A percentile compares a stretch with the other conserved stretches of the same genome.
These are phyloP conservation scores for Hemitrygon akajei DNA, from an alignment of 2,797 vertebrate species.

Conservation along the genomic window DNA sequence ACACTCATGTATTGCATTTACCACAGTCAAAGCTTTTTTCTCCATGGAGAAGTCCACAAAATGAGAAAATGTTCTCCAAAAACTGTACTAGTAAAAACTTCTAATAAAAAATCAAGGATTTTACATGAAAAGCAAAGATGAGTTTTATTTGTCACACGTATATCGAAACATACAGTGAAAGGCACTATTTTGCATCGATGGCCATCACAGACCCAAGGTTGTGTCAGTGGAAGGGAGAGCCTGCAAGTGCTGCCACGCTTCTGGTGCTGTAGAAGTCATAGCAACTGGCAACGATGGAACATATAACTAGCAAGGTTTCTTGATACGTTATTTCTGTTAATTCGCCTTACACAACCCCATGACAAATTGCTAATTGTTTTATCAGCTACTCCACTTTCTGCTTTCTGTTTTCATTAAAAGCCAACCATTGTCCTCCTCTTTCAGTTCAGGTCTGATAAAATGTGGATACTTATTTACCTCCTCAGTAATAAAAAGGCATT, in stretches of 20 bases:
- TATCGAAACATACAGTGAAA: too few relatives aligned
- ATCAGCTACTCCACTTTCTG: background rate
- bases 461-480: background rate
- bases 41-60: too few relatives aligned
- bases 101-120: background rate
- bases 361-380: background rate
- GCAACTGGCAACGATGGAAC: background rate
- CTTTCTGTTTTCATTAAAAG: background rate
- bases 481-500: background rate
- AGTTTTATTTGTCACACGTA: too few relatives aligned
- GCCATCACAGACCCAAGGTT: too few relatives aligned
- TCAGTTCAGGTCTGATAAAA: too few relatives aligned
- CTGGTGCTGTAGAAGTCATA: too few relatives aligned
- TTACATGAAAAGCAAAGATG: background rate
- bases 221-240: too few relatives aligned
- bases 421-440: background rate
- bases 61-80: background rate
- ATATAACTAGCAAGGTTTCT: background rate
- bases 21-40: background rate
- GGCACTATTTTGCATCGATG: too few relatives aligned
- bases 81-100: too few relatives aligned
- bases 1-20: background rate
- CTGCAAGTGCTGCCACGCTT: too few relatives aligned
- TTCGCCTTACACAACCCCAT: background rate
- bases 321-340: background rate